Evolutionary conservation across 2,113 vertebrate species (phyloP), one percentile per base, ranked within the genome.

Genomic region (Salvelinus alpinus): DNA sequence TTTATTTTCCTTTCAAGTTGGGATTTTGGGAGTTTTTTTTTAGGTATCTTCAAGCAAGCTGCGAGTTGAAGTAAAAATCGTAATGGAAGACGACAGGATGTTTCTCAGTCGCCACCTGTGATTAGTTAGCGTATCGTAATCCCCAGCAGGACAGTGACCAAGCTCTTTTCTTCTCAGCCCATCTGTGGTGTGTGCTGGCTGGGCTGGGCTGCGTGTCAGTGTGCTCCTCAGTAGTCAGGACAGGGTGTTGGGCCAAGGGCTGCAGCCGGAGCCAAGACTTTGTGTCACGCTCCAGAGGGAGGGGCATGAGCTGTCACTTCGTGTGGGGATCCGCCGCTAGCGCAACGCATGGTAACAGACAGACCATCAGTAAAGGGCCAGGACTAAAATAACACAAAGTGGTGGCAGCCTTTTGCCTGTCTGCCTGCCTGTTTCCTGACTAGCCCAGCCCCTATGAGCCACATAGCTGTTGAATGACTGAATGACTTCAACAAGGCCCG

Each of bases 351-450:
- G 48, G 68, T 74, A 70, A 67, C 79, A 83, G 79, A 82, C 81
- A 81, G 38, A 44, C 38, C 38, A 44, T 44, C 38, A 44, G 38
- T 44, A 44, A 44, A 44, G 38, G 38, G 78, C 80, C 73, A 57
- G 77, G 78, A 71, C 84, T 85, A 85, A 87, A 91, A 88, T 87
- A 91, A 91, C 86, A 90, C 8, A 20, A 85, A 34, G 76, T 74
- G 48, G 38, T 38, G 84, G 71, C 71, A 76, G 82, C 78, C 38
- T 38, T 38, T 38, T 44, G 38, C 38, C 38, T 44, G 38, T 11
- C 38, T 78, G 87, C 74, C 84, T 75, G 85, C 70, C 81, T 75
- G 84, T 76, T 92, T 91, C 85, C 91, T 85, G 84, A 90, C 79
- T 72, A 80, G 79, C 71, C 68, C 72, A 2, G 70, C 67, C 74